Base-by-base conservation (phyloP, 2,888 invertebrate genomes). In the Pterostichus niger region DNA sequence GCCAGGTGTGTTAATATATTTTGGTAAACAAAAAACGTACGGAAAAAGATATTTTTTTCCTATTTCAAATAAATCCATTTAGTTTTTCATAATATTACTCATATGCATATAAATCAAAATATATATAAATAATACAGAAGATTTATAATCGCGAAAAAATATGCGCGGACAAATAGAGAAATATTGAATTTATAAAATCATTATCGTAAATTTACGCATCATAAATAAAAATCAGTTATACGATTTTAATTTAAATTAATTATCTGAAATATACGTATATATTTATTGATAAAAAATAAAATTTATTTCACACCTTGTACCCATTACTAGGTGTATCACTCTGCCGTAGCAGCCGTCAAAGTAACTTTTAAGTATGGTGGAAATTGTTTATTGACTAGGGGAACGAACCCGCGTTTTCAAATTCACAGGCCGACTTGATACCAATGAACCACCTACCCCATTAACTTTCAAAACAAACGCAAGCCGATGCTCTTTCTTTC, bases 61-160 rank as follows among this genome's bases (percentile, higher is more conserved):
- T 44, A 71, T 15, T 7, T 71, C 13, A 71, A 71, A 71, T 40
- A 71, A 44, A 71, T 71, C 44, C 68, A 71, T 71, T 71, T 44
- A 71, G 40, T 71, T 71, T 71, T 68, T 68, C 64, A 68, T 68
- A 68, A 68, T 68, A 68, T 40, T 68, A 40, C 35, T 40, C 15
- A 71, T 44, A 17, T 44, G 68, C 68, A 71, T 71, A 71, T 71
- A 71, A 64, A 64, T 71, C 68, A 71, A 71, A 71, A 71, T 24
- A 24, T 3, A 24, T 3, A 24, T 71, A 44, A 71, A 71, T 71
- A 71, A 71, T 44, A 71, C 6, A 44, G 17, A 71, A 44, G 40
- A 71, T 71, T 71, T 71, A 71, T 71, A 71, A 71, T 71, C n/a
- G 40, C 1, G 9, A 40, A 24, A 17, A 71, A 71, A 71, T 64